Conservation (phyloP, 2,888 invertebrate species). For the Penaeus monodon region DNA sequence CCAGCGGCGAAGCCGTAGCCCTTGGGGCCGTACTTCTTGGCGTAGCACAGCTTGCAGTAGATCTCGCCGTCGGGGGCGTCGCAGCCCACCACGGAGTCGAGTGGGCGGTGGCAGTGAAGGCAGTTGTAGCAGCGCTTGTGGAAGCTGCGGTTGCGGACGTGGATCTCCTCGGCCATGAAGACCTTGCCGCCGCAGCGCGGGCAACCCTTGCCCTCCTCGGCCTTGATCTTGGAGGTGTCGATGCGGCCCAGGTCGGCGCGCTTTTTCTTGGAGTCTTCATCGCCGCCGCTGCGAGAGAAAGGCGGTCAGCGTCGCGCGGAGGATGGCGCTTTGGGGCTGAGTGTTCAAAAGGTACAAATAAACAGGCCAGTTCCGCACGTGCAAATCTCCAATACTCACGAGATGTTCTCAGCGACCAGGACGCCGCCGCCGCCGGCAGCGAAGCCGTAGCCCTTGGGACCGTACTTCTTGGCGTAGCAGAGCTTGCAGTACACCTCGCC, state of each 20-base stretch:
- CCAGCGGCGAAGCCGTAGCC: constrained; percentile 98
- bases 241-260: constrained; percentile 31
- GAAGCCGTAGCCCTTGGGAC: constrained; percentile 97
- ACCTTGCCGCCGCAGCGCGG: constrained; percentile 90
- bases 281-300: constrained; percentile 26
- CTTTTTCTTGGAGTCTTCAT: constrained; percentile 7
- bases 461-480: constrained; percentile 97
- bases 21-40: constrained; percentile 97
- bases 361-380: background rate
- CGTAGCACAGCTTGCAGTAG: constrained; percentile 94
- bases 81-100: constrained; percentile 95
- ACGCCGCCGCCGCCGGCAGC: constrained; percentile 86
- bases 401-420: constrained; percentile 72
- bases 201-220: constrained; percentile 87
- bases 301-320: background rate
- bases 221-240: constrained; percentile 68
- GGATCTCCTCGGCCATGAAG: constrained; percentile 92
- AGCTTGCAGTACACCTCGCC: constrained; percentile 91
- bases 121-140: constrained; percentile 95
- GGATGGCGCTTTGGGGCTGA: background rate
- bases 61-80: constrained; percentile 93
- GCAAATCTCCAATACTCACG: constrained; percentile 34
- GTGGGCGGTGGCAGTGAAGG: constrained; percentile 89
- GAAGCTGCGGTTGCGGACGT: constrained; percentile 92
- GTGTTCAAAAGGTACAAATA: background rate